Conservation (phyloP, 1,140 invertebrate genomes). For the Stenopsyche tienmushanensis region DNA sequence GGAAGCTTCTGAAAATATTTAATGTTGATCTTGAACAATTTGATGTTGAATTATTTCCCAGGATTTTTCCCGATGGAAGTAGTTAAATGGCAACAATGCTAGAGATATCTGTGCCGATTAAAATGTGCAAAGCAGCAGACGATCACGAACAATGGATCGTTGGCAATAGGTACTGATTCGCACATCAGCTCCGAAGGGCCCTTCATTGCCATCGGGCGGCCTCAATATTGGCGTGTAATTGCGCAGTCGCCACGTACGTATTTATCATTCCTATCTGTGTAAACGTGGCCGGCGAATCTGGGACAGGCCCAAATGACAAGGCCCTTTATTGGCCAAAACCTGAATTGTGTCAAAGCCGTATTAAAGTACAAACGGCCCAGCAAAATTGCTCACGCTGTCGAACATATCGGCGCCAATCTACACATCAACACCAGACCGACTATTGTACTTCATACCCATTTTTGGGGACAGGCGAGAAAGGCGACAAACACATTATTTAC, state of each 20-base stretch:
- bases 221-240: slow-evolving; percentile 28
- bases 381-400: background rate
- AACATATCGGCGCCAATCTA: background rate
- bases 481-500: too few species aligned
- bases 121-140: background rate
- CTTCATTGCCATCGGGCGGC: slow-evolving; percentile 12
- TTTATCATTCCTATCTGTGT: slow-evolving; percentile 12
- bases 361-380: slow-evolving; percentile 1
- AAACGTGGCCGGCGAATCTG: slow-evolving; percentile 14
- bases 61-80: too few species aligned
- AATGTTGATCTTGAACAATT: too few species aligned
- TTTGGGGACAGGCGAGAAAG: too few species aligned
- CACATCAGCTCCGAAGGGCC: background rate
- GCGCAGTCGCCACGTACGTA: slow-evolving; percentile 17
- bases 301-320: slow-evolving; percentile 25
- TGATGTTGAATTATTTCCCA: too few species aligned
- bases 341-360: slow-evolving; percentile 23
- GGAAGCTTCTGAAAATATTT: too few species aligned
- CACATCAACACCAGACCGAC: background rate
- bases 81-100: too few species aligned
- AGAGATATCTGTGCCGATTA: too few species aligned
- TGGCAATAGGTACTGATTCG: background rate
- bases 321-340: slow-evolving; percentile 30
- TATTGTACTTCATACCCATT: too few species aligned
- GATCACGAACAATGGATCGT: background rate